Conservation (phyloP, 2,888 invertebrate species). For the Arctia plantaginis region DNA sequence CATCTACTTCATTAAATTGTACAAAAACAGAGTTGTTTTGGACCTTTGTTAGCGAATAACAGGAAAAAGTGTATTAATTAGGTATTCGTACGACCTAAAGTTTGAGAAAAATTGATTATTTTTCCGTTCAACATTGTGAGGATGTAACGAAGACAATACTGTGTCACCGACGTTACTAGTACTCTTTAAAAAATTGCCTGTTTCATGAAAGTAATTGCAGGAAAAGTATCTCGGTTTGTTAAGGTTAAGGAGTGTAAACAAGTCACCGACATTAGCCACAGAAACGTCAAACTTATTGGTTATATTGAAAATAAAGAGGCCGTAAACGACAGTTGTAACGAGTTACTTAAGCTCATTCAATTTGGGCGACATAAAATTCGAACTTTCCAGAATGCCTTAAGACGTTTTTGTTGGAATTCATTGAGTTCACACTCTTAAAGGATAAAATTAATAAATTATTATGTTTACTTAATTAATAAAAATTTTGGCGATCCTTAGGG, state of each 20-base stretch:
- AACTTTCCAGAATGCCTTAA: too few species aligned
- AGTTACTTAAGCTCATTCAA: neutral
- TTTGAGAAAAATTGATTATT: neutral
- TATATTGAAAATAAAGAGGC: neutral
- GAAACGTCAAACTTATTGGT: neutral
- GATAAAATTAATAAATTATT: too few species aligned
- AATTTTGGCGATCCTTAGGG: too few species aligned
- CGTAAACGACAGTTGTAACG: neutral
- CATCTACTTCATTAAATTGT: neutral
- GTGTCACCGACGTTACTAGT: neutral
- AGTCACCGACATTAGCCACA: neutral
- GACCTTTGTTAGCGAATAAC: neutral
- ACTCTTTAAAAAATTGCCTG: neutral
- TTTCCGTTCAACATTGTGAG: neutral
- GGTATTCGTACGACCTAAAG: neutral
- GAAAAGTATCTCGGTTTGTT: neutral
- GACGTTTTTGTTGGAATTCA: too few species aligned
- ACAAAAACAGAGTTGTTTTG: neutral
- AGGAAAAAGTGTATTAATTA: neutral
- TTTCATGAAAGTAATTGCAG: neutral
- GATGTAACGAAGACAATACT: neutral
- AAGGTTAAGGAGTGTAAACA: neutral
- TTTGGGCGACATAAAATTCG: too few species aligned
- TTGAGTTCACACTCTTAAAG: too few species aligned
- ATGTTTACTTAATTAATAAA: too few species aligned